A percentile compares a stretch with the other conserved stretches of the same genome.
phyloP scores from a whole-genome alignment of 2,113 vertebrate species.

The Vireo altiloquus region DNA sequence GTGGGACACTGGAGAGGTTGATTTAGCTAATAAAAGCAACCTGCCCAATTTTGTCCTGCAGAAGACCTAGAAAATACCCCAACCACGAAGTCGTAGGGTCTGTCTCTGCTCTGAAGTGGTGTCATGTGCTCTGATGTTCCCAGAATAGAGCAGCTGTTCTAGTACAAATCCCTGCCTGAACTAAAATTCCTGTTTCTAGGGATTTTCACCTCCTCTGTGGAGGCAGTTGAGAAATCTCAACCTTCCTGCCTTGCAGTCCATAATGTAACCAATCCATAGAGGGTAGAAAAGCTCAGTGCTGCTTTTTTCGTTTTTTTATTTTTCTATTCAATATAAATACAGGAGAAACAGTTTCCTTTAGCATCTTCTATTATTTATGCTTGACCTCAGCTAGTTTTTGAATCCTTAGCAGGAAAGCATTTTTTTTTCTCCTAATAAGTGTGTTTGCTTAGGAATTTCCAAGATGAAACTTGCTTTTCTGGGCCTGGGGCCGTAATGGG shows the following conservation, averaged over 20 bases:
- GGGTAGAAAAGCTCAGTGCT: not conserved
- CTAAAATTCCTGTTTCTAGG: not conserved
- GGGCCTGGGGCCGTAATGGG: not conserved
- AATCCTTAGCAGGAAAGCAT: not conserved
- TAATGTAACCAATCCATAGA: not conserved
- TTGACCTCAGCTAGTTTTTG: not conserved
- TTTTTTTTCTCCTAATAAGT: not conserved
- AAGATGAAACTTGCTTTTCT: not conserved
- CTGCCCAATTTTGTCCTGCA: not conserved
- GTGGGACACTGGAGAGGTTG: not conserved
- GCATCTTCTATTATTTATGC: not conserved
- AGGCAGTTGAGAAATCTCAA: not conserved
- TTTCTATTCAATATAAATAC: not conserved
- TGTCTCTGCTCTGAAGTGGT: not conserved
- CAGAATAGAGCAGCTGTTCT: not conserved
- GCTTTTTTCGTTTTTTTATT: not conserved
- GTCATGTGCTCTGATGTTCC: not conserved
- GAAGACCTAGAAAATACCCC: not conserved
- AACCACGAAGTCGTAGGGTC: accelerated
- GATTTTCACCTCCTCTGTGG: not conserved
- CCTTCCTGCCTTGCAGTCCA: not conserved
- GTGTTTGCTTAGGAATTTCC: not conserved
- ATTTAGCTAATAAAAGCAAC: not conserved
- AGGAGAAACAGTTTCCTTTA: not conserved
- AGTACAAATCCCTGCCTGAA: not conserved